These are phyloP conservation scores for Halyomorpha halys DNA, from an alignment of 1,140 invertebrate species.

Conservation along the genomic window DNA sequence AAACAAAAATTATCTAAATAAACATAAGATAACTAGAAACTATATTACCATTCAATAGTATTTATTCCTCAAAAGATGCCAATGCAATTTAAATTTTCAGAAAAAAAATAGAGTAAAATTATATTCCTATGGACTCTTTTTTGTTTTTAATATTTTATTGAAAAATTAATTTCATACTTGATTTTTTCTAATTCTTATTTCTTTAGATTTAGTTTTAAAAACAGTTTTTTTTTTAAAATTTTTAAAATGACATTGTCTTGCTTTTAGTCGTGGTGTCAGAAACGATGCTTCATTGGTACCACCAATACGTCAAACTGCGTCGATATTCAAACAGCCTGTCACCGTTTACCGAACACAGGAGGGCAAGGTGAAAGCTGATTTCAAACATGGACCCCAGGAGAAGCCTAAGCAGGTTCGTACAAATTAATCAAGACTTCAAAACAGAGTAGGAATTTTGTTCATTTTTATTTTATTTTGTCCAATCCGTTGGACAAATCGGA, in stretches of 20 bases:
- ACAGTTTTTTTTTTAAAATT: background rate
- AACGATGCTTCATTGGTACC: slow-evolving; percentile 84
- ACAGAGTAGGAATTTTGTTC: too few species aligned
- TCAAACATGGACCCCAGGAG: slow-evolving; percentile 80
- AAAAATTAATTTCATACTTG: background rate
- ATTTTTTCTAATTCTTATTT: background rate
- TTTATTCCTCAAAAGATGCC: too few species aligned
- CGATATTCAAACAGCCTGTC: slow-evolving; percentile 97
- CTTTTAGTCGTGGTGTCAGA: slow-evolving; percentile 58
- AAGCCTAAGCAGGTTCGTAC: slow-evolving; percentile 77
- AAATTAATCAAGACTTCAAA: background rate
- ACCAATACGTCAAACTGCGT: slow-evolving; percentile 93
- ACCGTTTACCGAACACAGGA: slow-evolving; percentile 86
- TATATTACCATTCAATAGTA: too few species aligned
- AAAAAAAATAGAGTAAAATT: too few species aligned
- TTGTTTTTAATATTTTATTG: background rate
- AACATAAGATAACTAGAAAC: too few species aligned
- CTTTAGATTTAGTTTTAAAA: background rate
- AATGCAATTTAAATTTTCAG: too few species aligned
- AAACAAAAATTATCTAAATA: too few species aligned
- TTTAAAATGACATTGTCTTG: slow-evolving; percentile 19
- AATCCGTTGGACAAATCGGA: too few species aligned
- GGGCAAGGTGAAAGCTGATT: slow-evolving; percentile 75
- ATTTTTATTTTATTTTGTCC: too few species aligned
- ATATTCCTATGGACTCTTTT: too few species aligned